Conservation (phyloP, 2,888 invertebrate species). For the Dione vanillae region DNA sequence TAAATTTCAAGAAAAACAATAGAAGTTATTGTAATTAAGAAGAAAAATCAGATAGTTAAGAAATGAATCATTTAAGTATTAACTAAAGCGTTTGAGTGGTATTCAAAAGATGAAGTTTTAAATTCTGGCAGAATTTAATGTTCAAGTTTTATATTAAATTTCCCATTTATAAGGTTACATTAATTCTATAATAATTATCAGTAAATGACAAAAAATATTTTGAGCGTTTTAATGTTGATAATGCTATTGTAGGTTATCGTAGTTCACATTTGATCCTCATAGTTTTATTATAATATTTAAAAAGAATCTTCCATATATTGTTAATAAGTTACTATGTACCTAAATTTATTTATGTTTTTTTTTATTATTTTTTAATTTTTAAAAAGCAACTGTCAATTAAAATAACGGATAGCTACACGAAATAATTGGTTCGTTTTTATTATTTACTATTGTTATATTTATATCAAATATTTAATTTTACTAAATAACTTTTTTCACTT, state of each 20-base stretch:
- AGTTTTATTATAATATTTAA: conserved; percentile 10
- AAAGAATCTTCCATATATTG: background rate
- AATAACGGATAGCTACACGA: background rate
- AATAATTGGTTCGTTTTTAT: background rate
- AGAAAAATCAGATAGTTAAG: no score
- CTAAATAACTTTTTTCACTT: background rate
- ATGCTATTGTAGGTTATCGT: conserved; percentile 17
- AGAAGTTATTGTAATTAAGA: no score
- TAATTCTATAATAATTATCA: background rate
- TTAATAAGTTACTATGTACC: conserved; percentile 14
- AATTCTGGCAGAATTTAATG: background rate
- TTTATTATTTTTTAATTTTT: background rate
- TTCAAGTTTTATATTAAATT: background rate
- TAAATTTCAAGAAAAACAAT: no score
- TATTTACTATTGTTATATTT: background rate
- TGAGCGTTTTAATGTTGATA: conserved; percentile 6
- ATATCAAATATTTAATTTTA: background rate
- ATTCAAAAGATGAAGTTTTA: background rate
- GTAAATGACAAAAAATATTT: background rate
- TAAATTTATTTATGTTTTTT: background rate
- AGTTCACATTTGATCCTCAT: conserved; percentile 27
- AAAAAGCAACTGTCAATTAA: conserved; percentile 5
- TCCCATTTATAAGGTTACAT: background rate
- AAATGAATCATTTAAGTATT: no score
- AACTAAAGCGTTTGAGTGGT: background rate